phyloP scores from a whole-genome alignment of 2,888 invertebrate species.

The Crematogaster levior region DNA sequence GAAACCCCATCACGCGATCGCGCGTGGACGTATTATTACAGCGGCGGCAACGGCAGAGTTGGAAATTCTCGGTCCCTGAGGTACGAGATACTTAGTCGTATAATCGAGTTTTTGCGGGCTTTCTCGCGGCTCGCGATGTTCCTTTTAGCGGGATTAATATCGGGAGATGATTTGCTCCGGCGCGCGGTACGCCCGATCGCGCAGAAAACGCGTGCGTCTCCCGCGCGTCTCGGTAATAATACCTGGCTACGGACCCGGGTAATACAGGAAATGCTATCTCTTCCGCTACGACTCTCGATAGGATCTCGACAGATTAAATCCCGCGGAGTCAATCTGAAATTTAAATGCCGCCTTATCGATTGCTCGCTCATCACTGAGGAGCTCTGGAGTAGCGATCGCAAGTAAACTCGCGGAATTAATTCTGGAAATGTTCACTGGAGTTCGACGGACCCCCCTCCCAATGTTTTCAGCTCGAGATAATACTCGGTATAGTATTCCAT shows the following conservation, averaged over 20 bases:
- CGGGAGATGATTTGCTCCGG: conserved; percentile 15
- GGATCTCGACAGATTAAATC: conserved; percentile 35
- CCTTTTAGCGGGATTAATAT: conserved; percentile 44
- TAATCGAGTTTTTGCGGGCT: conserved; percentile 55
- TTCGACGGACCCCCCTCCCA: not conserved
- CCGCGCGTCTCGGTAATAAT: conserved; percentile 30
- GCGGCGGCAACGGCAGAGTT: conserved; percentile 1
- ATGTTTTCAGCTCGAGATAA: not conserved
- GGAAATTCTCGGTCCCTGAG: conserved; percentile 20
- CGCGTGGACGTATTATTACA: conserved; percentile 58
- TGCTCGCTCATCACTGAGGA: not conserved
- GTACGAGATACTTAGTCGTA: conserved; percentile 40
- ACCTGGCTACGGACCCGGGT: not conserved
- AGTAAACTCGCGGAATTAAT: not conserved
- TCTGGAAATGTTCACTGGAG: not conserved
- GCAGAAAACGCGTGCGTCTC: conserved; percentile 25
- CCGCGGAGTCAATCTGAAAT: conserved; percentile 27
- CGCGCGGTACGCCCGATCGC: conserved; percentile 13
- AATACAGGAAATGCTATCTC: conserved; percentile 28
- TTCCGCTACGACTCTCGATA: conserved; percentile 35
- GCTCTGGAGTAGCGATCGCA: not conserved
- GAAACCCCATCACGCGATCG: conserved; percentile 66
- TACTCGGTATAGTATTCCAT: not conserved
- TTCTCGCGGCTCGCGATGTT: conserved; percentile 41
- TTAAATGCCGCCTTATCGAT: conserved; percentile 36